phyloP scores from a whole-genome alignment of 2,797 vertebrate genomes.

The Pogoniulus pusillus region DNA sequence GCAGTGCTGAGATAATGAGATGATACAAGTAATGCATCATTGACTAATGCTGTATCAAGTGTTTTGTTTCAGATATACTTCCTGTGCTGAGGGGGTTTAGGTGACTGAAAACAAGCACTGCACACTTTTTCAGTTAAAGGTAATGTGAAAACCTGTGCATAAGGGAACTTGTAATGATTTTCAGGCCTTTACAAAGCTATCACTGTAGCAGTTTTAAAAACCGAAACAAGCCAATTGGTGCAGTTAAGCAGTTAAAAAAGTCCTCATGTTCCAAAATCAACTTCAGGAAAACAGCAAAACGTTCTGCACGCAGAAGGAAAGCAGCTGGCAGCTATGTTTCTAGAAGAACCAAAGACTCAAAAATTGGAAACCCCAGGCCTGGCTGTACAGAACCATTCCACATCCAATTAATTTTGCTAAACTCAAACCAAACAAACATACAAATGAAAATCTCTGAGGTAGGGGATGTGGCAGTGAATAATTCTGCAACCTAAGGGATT shows the following conservation, averaged over 20 bases:
- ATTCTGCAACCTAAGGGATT: neutral
- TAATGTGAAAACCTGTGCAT: neutral
- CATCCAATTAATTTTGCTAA: neutral
- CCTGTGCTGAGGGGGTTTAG: neutral
- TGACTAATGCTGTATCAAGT: neutral
- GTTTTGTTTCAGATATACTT: neutral
- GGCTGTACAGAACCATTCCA: neutral
- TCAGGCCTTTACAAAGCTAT: neutral
- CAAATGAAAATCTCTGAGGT: fast-evolving
- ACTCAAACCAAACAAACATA: too few species aligned
- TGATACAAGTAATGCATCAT: neutral
- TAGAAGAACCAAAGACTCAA: neutral
- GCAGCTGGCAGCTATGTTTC: neutral
- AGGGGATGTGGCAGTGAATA: neutral
- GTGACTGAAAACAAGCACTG: neutral
- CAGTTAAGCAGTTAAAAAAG: neutral
- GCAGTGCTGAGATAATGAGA: neutral
- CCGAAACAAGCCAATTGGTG: neutral
- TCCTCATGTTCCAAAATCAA: neutral
- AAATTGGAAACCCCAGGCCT: neutral
- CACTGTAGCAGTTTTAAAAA: neutral
- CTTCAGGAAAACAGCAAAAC: neutral
- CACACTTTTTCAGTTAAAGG: neutral
- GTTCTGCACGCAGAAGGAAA: neutral
- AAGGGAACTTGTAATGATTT: neutral